phyloP scores from a whole-genome alignment of 2,888 invertebrate genomes.

The Schizotus pectinicornis region DNA sequence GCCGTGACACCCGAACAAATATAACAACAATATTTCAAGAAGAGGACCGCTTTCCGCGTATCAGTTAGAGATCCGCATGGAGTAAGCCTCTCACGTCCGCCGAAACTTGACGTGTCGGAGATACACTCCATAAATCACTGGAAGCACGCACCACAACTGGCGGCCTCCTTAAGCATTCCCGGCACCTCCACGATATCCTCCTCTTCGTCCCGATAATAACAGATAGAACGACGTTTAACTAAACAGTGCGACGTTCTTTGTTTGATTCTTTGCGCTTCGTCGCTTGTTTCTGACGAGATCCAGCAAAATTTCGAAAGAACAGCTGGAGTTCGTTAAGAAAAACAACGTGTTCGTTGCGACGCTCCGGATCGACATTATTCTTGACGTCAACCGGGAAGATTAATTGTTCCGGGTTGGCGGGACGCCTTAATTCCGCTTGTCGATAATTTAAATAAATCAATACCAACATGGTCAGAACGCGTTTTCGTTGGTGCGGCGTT shows the following conservation, averaged over 20 bases:
- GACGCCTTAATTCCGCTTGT: not conserved
- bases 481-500: too few relatives aligned
- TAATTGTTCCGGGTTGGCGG: not conserved
- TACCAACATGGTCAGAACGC: not conserved
- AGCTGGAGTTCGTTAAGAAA: too few relatives aligned
- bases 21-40: slow-evolving; percentile 14
- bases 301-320: not conserved
- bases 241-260: slow-evolving; percentile 9
- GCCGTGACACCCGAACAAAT: slow-evolving; percentile 14
- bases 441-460: not conserved
- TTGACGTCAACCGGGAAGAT: not conserved
- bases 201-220: slow-evolving; percentile 17
- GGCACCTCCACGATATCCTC: slow-evolving; percentile 4
- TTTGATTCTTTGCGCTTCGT: slow-evolving; percentile 9
- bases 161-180: slow-evolving; percentile 19
- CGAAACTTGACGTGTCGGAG: slow-evolving; percentile 13
- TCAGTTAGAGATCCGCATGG: not conserved
- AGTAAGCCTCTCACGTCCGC: slow-evolving; percentile 25
- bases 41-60: too few relatives aligned
- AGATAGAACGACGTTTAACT: slow-evolving; percentile 16
- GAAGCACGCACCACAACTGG: slow-evolving; percentile 15
- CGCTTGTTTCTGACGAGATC: slow-evolving; percentile 7
- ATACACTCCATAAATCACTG: slow-evolving; percentile 23
- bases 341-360: too few relatives aligned
- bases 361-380: too few relatives aligned